Percentiles rank a stretch among this genome's conserved stretches.
These are phyloP conservation scores for rat (Rattus norvegicus) DNA, from an alignment of 2,113 vertebrate species.

Conservation along the genomic window DNA sequence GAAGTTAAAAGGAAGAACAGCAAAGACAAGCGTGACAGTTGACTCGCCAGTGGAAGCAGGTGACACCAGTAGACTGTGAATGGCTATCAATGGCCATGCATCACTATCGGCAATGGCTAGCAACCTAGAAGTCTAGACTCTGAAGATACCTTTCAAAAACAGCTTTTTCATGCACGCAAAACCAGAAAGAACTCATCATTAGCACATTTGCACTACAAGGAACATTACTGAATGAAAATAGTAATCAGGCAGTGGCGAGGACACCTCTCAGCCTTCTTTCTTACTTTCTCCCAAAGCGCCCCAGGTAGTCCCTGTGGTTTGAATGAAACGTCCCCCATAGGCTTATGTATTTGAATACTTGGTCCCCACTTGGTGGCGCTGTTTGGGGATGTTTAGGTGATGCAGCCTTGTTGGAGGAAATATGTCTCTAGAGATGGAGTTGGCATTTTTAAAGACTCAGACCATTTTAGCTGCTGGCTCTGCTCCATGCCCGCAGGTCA, in stretches of 20 bases:
- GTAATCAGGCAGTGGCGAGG: background rate
- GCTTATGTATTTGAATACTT: background rate
- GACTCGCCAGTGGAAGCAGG: background rate
- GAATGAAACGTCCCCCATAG: background rate
- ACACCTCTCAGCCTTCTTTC: background rate
- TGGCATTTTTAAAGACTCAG: background rate
- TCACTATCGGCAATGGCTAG: background rate
- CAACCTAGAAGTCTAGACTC: background rate
- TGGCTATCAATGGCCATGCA: no score
- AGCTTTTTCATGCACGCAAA: slow-evolving; percentile 1
- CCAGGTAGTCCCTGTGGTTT: background rate
- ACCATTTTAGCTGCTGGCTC: background rate
- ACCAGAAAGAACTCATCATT: background rate
- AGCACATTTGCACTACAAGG: background rate
- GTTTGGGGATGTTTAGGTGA: background rate
- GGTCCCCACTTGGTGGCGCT: background rate
- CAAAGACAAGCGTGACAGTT: background rate
- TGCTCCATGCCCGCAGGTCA: background rate
- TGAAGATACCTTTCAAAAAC: background rate
- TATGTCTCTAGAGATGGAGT: background rate
- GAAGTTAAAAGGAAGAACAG: background rate
- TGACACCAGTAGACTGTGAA: background rate
- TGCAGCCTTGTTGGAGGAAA: background rate
- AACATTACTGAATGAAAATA: background rate
- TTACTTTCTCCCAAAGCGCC: background rate